Evolutionary conservation across 2,113 vertebrate genomes (phyloP).

Genomic region (Alaudala cheleensis): DNA sequence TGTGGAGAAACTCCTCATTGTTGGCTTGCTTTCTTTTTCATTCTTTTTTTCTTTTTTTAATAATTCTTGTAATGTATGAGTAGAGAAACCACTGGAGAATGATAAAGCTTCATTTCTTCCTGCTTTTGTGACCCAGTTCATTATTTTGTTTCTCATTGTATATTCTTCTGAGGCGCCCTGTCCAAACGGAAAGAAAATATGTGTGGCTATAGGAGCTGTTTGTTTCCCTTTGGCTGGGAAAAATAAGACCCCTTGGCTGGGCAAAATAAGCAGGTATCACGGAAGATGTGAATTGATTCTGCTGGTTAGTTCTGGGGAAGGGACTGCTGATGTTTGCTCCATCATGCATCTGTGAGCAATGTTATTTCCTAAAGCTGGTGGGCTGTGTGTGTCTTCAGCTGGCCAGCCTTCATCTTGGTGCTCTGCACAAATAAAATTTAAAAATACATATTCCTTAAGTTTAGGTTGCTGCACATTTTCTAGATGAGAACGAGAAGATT

Average conservation of each 20-base stretch:
- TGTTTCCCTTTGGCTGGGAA: constrained; percentile 11
- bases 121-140: constrained; percentile 39
- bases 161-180: constrained; percentile 19
- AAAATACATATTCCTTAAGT: neutral
- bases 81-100: constrained; percentile 44
- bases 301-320: neutral
- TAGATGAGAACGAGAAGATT: neutral
- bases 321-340: neutral
- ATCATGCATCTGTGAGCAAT: rapidly evolving
- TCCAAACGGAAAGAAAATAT: constrained; percentile 18
- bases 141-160: constrained; percentile 53
- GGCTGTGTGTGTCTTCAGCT: rapidly evolving
- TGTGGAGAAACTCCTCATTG: neutral
- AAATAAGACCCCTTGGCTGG: neutral
- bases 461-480: neutral
- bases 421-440: neutral
- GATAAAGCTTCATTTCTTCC: constrained; percentile 65
- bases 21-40: neutral
- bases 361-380: neutral
- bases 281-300: neutral
- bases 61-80: constrained; percentile 22
- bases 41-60: neutral
- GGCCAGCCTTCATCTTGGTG: neutral
- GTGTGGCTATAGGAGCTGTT: neutral
- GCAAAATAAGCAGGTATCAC: neutral